These are phyloP conservation scores for Thaumetopoea pityocampa DNA, from an alignment of 1,140 invertebrate genomes.

Conservation along the genomic window DNA sequence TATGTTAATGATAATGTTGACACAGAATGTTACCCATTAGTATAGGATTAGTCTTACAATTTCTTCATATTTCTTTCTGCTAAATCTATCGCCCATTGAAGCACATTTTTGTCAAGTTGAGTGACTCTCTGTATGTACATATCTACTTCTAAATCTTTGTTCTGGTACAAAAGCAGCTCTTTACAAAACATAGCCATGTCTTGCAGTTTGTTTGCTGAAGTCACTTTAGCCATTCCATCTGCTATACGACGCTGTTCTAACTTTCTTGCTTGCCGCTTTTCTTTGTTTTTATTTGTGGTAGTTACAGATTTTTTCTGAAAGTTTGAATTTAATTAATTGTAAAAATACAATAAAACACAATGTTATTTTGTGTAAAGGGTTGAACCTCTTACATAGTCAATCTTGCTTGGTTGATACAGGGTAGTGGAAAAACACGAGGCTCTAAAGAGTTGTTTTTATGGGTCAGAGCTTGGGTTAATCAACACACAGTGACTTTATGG, in stretches of 20 bases:
- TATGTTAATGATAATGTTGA: too few species aligned
- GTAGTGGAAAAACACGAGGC: too few species aligned
- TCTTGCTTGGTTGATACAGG: too few species aligned
- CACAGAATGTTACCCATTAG: too few species aligned
- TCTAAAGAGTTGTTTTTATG: too few species aligned
- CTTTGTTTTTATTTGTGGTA: slow-evolving; percentile 54
- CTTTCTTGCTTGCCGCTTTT: slow-evolving; percentile 62
- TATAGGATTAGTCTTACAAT: too few species aligned
- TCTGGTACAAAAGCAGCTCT: slow-evolving; percentile 50
- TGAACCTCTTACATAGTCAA: too few species aligned
- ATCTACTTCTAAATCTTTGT: slow-evolving; percentile 50
- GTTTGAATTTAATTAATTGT: too few species aligned
- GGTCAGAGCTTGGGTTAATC: too few species aligned
- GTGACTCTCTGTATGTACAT: slow-evolving; percentile 59
- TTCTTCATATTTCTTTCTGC: slow-evolving; percentile 79
- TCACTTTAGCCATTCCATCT: slow-evolving; percentile 60
- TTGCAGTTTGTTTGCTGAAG: slow-evolving; percentile 54
- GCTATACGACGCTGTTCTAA: slow-evolving; percentile 61
- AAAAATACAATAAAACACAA: too few species aligned
- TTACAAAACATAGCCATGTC: slow-evolving; percentile 49
- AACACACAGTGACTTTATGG: too few species aligned
- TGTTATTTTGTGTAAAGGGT: too few species aligned
- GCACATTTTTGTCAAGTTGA: slow-evolving; percentile 51
- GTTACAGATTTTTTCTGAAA: slow-evolving; percentile 56
- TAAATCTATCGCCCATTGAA: slow-evolving; percentile 76